phyloP scores from a whole-genome alignment of 2,113 vertebrate species.

The Platysteira castanea region DNA sequence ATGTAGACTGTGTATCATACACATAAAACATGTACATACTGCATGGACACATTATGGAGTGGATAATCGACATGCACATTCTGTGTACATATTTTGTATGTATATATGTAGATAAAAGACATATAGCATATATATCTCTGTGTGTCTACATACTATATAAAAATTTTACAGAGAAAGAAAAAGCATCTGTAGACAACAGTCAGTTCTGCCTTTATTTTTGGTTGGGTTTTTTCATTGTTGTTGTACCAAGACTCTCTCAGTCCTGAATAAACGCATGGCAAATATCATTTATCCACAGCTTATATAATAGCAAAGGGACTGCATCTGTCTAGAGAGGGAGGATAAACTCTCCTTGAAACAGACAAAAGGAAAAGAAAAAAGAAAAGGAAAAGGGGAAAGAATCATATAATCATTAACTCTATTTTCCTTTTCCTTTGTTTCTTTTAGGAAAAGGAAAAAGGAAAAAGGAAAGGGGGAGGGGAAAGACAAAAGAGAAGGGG shows the following conservation, averaged over 20 bases:
- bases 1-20: no score
- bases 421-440: background rate
- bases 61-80: background rate
- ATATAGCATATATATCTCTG: background rate
- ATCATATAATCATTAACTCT: background rate
- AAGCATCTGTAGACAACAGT: background rate
- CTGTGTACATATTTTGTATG: background rate
- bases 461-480: background rate
- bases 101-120: background rate
- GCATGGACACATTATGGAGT: background rate
- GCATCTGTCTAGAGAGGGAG: background rate
- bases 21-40: background rate
- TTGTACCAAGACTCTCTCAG: background rate
- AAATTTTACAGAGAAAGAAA: background rate
- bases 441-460: background rate
- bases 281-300: background rate
- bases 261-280: background rate
- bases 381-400: background rate
- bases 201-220: background rate
- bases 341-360: background rate
- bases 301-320: background rate
- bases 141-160: background rate
- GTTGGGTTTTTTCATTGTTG: fast-evolving
- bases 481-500: background rate
- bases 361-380: no score